Percentiles rank a stretch among this genome's conserved stretches.
Conservation (phyloP, 2,113 vertebrate species). For the Daphoenositta chrysoptera region DNA sequence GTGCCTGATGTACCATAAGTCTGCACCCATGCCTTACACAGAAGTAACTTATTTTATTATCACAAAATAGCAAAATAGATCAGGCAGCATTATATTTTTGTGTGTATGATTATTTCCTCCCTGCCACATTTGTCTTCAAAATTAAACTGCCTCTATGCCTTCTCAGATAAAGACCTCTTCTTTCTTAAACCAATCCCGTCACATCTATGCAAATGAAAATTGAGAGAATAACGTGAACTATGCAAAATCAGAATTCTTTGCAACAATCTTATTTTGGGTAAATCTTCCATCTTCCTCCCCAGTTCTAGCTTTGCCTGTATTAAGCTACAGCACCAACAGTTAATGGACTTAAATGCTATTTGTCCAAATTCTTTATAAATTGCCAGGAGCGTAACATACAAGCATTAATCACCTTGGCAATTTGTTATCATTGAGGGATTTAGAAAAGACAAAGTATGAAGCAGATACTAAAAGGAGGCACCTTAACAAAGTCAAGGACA, state of each 20-base stretch:
- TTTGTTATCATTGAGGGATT: not conserved
- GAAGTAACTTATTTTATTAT: not conserved
- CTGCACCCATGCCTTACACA: not conserved
- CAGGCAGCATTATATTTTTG: not conserved
- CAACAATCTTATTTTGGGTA: not conserved
- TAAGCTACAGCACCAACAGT: not conserved
- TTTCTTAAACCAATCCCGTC: not conserved
- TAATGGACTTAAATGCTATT: not conserved
- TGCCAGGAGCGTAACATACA: rapidly evolving
- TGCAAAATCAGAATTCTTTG: not conserved
- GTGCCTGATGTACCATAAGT: not conserved
- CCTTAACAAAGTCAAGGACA: slow-evolving; percentile 78
- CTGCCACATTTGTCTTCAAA: not conserved
- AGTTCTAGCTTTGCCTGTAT: not conserved
- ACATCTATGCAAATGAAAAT: not conserved
- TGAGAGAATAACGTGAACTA: not conserved
- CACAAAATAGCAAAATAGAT: not conserved
- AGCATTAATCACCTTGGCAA: not conserved
- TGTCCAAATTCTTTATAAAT: not conserved
- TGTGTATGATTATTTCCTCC: not conserved
- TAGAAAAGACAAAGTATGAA: not conserved
- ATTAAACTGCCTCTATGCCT: not conserved
- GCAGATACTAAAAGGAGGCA: slow-evolving; percentile 28
- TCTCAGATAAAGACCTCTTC: not conserved
- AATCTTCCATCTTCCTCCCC: not conserved